Base-by-base conservation (phyloP, 1,140 invertebrate species). In the Kradibia gibbosae region DNA sequence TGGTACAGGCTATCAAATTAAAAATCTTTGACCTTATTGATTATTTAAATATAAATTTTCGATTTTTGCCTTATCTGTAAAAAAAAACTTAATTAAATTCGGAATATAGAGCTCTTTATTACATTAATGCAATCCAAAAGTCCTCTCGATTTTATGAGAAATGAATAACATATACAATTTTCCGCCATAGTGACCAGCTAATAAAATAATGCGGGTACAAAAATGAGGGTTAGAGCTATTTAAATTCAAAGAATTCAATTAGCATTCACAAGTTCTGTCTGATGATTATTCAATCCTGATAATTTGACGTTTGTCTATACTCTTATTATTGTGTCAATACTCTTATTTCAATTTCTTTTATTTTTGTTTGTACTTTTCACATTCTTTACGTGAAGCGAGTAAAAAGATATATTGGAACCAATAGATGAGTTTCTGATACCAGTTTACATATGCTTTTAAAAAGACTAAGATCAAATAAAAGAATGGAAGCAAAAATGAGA, bases 201-300 rank as follows among this genome's bases (percentile, higher is more conserved):
- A 81, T 55, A 71, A 45, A 15, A 45, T 55, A 28, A 42, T 22
- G 13, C 36, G 20, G 17, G 28, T n/a, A 60, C 22, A 70, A 42
- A 31, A 34, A 62, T 15, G 71, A 50, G 36, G 8, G 34, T 0
- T 15, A 39, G 10, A 20, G 36, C 15, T 71, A 82, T 82, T 82
- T 53, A 79, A 78, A 82, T 82, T 82, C 76, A 78, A 62, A 73
- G 76, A 79, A 82, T 82, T 82, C 76, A 82, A 82, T 82, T 82
- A 82, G 81, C 42, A 82, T 78, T 78, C 75, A 77, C 39, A 4
- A 39, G 65, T 42, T 55, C 48, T 62, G 28, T 71, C 17, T n/a
- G n/a, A 5, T 57, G 48, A 82, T 82, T 82, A 82, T 82, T 70
- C 60, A 75, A 82, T 78, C 71, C 55, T 78, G 50, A 62, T 45